These are phyloP conservation scores for Callopanchax toddi DNA, from an alignment of 2,113 vertebrate genomes.

Conservation along the genomic window DNA sequence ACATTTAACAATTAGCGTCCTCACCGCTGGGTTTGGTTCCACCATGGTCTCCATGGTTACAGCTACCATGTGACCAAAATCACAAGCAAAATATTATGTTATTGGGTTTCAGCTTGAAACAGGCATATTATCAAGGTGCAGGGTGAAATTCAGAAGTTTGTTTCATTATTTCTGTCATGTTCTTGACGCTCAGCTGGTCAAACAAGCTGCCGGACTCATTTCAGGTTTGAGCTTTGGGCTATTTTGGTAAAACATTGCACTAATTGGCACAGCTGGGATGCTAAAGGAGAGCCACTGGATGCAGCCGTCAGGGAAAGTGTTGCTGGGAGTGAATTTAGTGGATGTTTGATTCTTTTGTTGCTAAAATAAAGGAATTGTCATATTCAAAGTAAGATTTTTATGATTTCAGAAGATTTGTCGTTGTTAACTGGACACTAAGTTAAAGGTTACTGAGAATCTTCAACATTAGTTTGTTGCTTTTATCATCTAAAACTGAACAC, in stretches of 20 bases:
- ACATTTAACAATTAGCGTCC: not conserved
- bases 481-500: too few relatives aligned
- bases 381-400: too few relatives aligned
- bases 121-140: too few relatives aligned
- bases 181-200: not conserved
- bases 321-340: not conserved
- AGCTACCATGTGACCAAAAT: constrained; percentile 7
- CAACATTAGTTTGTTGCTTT: too few relatives aligned
- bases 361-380: not conserved
- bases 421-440: too few relatives aligned
- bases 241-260: not conserved
- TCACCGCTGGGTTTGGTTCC: not conserved
- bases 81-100: not conserved
- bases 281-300: not conserved
- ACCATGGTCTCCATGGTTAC: constrained; percentile 36
- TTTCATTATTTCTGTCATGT: not conserved
- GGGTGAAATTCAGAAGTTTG: not conserved
- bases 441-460: too few relatives aligned
- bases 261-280: not conserved
- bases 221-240: not conserved
- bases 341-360: not conserved
- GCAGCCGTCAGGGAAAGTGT: not conserved
- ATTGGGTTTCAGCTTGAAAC: not conserved
- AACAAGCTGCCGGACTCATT: not conserved
- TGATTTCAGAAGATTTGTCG: too few relatives aligned